phyloP scores from a whole-genome alignment of 2,113 vertebrate species.

The Paralichthys olivaceus region DNA sequence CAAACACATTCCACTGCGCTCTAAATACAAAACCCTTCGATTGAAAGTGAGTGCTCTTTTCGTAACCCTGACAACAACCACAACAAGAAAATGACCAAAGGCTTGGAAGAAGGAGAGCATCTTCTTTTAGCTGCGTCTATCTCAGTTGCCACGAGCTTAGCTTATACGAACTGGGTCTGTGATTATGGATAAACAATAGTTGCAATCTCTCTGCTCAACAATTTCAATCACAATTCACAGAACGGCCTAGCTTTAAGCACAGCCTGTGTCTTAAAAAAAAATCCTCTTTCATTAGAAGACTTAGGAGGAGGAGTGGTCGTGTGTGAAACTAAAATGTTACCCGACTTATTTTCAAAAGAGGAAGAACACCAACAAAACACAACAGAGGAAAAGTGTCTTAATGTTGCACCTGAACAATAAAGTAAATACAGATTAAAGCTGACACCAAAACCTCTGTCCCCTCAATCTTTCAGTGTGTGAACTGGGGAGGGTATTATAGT shows the following conservation, averaged over 20 bases:
- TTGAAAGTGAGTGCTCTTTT: constrained; percentile 60
- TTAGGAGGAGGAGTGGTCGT: constrained; percentile 3
- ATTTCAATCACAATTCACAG: constrained; percentile 40
- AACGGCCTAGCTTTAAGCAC: constrained; percentile 14
- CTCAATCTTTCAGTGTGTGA: constrained; percentile 74
- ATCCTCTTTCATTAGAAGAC: constrained; percentile 3
- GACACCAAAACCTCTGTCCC: constrained; percentile 57
- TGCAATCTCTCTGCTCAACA: constrained; percentile 30
- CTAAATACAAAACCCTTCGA: constrained; percentile 41
- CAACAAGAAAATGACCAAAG: constrained; percentile 46
- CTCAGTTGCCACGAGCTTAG: constrained; percentile 53
- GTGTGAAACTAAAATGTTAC: constrained; percentile 18
- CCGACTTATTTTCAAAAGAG: constrained; percentile 17
- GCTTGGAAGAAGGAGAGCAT: constrained; percentile 24
- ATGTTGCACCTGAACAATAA: constrained; percentile 54
- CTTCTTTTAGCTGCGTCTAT: constrained; percentile 41
- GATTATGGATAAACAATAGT: constrained; percentile 60
- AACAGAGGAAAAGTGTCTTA: constrained; percentile 9
- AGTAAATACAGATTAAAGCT: constrained; percentile 34
- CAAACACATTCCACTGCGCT: constrained; percentile 67
- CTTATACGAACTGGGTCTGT: constrained; percentile 43
- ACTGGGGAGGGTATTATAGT: constrained; percentile 96
- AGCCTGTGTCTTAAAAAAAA: constrained; percentile 1
- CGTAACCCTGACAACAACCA: constrained; percentile 55
- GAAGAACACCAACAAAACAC: background rate